Conservation (phyloP, 1,140 invertebrate genomes). For the Philopotamus ludificatus region DNA sequence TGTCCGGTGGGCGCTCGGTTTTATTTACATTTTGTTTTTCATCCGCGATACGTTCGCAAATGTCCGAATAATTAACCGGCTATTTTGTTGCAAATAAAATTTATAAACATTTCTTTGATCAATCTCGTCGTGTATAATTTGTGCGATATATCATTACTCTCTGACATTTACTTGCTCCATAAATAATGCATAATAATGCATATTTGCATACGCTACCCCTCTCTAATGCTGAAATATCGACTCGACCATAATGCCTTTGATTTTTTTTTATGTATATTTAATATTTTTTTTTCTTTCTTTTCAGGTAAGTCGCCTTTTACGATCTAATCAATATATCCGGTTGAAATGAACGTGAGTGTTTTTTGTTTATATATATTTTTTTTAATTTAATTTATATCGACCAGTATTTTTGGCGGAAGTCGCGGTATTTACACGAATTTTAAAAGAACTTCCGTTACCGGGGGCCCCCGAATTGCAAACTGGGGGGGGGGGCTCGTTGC, state of each 20-base stretch:
- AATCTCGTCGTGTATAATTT: not conserved
- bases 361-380: not conserved
- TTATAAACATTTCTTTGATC: not conserved
- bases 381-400: conserved; percentile 4
- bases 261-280: not conserved
- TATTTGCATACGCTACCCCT: not conserved
- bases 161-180: not conserved
- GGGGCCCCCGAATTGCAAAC: not conserved
- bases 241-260: not conserved
- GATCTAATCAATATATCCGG: not conserved
- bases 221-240: not conserved
- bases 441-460: not conserved
- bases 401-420: not conserved
- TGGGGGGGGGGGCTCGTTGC: not conserved
- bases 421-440: not conserved
- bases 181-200: not conserved
- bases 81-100: too few species aligned
- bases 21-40: not conserved
- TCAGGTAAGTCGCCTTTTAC: not conserved
- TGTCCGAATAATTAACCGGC: too few species aligned
- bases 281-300: not conserved
- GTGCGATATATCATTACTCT: not conserved
- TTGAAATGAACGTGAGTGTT: not conserved
- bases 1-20: not conserved
- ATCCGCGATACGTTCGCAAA: too few species aligned